phyloP scores from a whole-genome alignment of 2,888 invertebrate species.

The Brenthis daphne region DNA sequence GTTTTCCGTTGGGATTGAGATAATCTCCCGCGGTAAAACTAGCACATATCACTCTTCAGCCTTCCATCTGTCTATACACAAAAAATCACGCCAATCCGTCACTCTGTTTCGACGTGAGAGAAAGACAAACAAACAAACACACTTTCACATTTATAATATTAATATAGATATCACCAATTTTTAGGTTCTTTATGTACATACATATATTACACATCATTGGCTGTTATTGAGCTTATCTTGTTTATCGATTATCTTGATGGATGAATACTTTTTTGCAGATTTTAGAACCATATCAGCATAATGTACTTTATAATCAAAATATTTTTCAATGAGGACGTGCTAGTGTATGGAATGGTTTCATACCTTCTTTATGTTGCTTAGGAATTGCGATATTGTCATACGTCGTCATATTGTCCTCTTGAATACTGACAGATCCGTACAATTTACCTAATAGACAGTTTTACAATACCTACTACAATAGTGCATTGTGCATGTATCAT shows the following conservation, averaged over 20 bases:
- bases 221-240: conserved; percentile 22
- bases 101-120: too few species aligned
- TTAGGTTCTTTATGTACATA: too few species aligned
- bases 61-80: too few species aligned
- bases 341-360: conserved; percentile 3
- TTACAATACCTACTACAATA: conserved; percentile 3
- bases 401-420: conserved; percentile 8
- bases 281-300: background rate
- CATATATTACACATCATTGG: background rate
- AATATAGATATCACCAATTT: too few species aligned
- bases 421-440: conserved; percentile 4
- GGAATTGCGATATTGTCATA: background rate
- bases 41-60: too few species aligned
- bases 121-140: too few species aligned
- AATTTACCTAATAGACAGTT: conserved; percentile 10
- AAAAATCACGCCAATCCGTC: too few species aligned
- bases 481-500: background rate
- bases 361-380: background rate
- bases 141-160: too few species aligned
- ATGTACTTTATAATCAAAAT: background rate
- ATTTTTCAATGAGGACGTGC: background rate
- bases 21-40: too few species aligned
- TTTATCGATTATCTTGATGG: conserved; percentile 33
- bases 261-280: conserved; percentile 19
- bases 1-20: too few species aligned